Evolutionary conservation across 2,888 invertebrate species (phyloP), one percentile per base, ranked within the genome.

Genomic region (Diaphora mendica): DNA sequence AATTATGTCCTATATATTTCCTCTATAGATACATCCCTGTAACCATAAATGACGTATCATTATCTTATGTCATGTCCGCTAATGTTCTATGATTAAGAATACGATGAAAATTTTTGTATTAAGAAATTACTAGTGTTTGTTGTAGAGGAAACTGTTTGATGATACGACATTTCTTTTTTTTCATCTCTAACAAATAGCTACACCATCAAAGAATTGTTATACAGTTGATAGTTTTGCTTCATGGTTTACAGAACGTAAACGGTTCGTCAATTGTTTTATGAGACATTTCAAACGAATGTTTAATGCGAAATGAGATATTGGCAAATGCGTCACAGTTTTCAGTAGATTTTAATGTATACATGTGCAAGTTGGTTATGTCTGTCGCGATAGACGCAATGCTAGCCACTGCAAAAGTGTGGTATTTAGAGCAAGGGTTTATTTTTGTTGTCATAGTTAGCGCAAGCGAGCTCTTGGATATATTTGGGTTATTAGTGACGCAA

Each of bases 401-500:
- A 84, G 80, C 73, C 77, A 73, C 77, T 89, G 91, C 91, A 91
- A 88, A 69, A 59, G 39, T 85, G 86, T 82, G 91, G 90, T 94
- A 94, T 95, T 94, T 89, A 88, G 94, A 88, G 88, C 95, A 90
- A 90, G 88, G 90, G 92, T 92, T 91, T 95, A 94, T 95, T 95
- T 95, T 87, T 88, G 94, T 90, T 92, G 94, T 93, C 93, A 92
- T 91, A 91, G 91, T 93, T 91, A 93, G 89, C 85, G 83, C 89
- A 85, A 89, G 88, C 82, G 87, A 87, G 85, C 85, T 82, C 86
- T 85, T 82, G 84, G 80, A 88, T 94, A 92, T 94, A 95, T 95
- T 93, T 92, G 91, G 92, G 89, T 91, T 92, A 92, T 92, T 92
- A 91, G 90, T 95, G 95, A 95, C 95, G 95, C 93, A 94, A 92